Evolutionary conservation across 1,140 invertebrate species (phyloP), one percentile per base, ranked within the genome.

Genomic region (Linepithema humile): DNA sequence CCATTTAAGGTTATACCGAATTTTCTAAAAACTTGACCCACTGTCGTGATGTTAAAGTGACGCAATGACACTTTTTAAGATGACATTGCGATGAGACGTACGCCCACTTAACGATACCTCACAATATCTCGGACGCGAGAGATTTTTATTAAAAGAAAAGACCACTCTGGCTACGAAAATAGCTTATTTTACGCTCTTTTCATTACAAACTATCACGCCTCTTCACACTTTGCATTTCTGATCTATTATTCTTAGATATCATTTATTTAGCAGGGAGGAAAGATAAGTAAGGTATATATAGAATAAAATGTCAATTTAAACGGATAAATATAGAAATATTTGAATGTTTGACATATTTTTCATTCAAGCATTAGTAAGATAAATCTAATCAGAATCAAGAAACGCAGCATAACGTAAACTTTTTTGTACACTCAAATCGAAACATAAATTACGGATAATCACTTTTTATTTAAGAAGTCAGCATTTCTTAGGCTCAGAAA

Each of bases 11-110:
- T 53, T 53, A 67, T 23, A 40, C 3, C 29, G 32, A 53, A 35
- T 69, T 77, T 53, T 38, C 62, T 40, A 53, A 53, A 55, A 78
- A 69, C 45, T 78, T 69, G 75, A 78, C 75, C 75, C 53, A 78
- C 45, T 78, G 48, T 10, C 23, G 38, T 12, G 17, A 12, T 20
- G 62, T 38, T 69, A 43, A 78, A 80, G 32, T 69, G 45, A 23
- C 48, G 26, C 35, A 62, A 40, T 38, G 48, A 80, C 38, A 80
- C 50, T 55, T 80, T 70, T 43, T 50, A 29, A 75, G 57, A 75
- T 62, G 32, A 48, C 17, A 43, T 62, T 29, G 17, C 55, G 32
- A 15, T 15, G 43, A 29, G 45, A 40, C 69, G 50, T 70, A 43
- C 35, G 64, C 32, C 45, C 32, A 40, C 64, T 80, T 29, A 35